These are phyloP conservation scores for Laticauda laticaudata DNA, from an alignment of 2,113 vertebrate species.

Conservation along the genomic window DNA sequence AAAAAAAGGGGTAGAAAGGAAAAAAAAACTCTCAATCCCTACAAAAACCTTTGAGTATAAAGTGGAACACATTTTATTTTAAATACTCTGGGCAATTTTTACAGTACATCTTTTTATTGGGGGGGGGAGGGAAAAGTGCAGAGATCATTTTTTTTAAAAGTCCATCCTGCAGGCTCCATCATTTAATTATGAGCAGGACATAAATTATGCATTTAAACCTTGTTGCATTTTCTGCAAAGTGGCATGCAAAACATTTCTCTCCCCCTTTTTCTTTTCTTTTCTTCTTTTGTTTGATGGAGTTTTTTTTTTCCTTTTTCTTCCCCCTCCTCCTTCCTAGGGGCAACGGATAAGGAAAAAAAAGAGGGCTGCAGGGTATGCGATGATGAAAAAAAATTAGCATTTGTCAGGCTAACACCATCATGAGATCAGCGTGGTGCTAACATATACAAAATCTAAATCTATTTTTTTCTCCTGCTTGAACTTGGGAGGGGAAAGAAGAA, in stretches of 20 bases:
- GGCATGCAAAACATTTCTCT: slow-evolving; percentile 53
- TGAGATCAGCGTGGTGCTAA: slow-evolving; percentile 66
- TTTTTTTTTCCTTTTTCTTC: neutral
- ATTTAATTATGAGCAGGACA: slow-evolving; percentile 83
- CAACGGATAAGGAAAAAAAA: slow-evolving; percentile 44
- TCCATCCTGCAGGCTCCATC: slow-evolving; percentile 78
- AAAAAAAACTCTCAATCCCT: neutral
- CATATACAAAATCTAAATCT: slow-evolving; percentile 63
- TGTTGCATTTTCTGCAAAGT: slow-evolving; percentile 78
- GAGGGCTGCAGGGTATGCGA: slow-evolving; percentile 59
- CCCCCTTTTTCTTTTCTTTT: slow-evolving; percentile 51
- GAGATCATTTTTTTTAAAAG: slow-evolving; percentile 78
- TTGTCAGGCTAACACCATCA: slow-evolving; percentile 70
- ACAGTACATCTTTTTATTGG: slow-evolving; percentile 72
- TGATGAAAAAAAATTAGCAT: slow-evolving; percentile 74
- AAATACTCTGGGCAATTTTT: slow-evolving; percentile 77
- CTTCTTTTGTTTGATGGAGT: neutral
- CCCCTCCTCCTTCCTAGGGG: slow-evolving; percentile 49
- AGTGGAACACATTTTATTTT: slow-evolving; percentile 73
- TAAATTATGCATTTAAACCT: slow-evolving; percentile 84
- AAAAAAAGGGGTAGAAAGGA: neutral
- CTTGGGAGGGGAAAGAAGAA: slow-evolving; percentile 17
- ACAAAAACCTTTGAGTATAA: slow-evolving; percentile 54
- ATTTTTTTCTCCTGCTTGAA: slow-evolving; percentile 55
- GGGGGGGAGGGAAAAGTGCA: slow-evolving; percentile 63